Percentiles rank a stretch among this genome's conserved stretches.
Conservation (phyloP, 2,797 vertebrate species). For the Gadopsis marmoratus region DNA sequence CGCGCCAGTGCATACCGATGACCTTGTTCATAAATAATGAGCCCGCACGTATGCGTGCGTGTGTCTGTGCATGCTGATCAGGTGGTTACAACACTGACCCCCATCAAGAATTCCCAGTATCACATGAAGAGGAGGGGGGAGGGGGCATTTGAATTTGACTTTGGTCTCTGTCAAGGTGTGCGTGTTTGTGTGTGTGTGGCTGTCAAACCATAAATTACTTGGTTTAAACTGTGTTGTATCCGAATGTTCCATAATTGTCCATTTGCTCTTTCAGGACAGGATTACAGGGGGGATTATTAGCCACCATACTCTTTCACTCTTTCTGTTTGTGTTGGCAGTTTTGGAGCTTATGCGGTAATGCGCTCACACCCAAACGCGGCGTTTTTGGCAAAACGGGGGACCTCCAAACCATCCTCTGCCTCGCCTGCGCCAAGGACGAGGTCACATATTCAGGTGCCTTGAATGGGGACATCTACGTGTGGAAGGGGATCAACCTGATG, state of each 20-base stretch:
- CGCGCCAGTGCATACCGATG: constrained; percentile 78
- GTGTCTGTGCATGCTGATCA: constrained; percentile 77
- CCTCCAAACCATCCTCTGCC: constrained; percentile 98
- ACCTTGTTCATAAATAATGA: constrained; percentile 82
- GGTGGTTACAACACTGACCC: constrained; percentile 66
- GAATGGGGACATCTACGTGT: constrained; percentile 98
- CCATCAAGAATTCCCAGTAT: constrained; percentile 51
- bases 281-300: constrained; percentile 77
- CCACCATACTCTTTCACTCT: constrained; percentile 61
- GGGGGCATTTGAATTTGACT: constrained; percentile 49
- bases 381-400: constrained; percentile 98
- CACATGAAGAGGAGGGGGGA: constrained; percentile 20
- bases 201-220: constrained; percentile 37
- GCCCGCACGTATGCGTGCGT: constrained; percentile 38
- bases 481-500: constrained; percentile 96
- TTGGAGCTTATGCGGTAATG: constrained; percentile 98
- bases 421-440: constrained; percentile 96
- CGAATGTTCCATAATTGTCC: constrained; percentile 67
- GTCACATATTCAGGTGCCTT: constrained; percentile 97
- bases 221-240: constrained; percentile 41
- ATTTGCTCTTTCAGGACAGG: constrained; percentile 66
- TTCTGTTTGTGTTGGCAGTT: constrained; percentile 89
- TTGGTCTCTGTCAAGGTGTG: constrained; percentile 49
- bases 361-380: constrained; percentile 95
- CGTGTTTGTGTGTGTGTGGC: constrained; percentile 11